Percentiles rank a stretch among this genome's conserved stretches.
Evolutionary conservation across 37 sponge, comb jelly and placozoan species (phyloP).

Genomic region (Oopsacas minuta): DNA sequence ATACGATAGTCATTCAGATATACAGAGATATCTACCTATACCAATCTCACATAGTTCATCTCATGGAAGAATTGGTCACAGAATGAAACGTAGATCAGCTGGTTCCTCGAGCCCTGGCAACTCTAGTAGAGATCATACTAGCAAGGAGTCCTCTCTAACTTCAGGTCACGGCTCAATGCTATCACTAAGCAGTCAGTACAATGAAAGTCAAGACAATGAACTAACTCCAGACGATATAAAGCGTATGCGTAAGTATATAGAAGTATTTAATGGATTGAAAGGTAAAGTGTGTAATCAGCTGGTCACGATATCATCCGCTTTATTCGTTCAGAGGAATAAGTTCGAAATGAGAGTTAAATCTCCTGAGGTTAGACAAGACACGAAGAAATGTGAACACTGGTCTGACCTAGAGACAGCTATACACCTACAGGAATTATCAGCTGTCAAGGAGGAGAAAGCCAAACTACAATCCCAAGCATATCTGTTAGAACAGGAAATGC

Average conservation of each 20-base stretch:
- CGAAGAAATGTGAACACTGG: neutral
- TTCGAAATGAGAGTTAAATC: neutral
- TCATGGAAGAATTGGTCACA: neutral
- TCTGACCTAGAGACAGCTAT: neutral
- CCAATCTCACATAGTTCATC: neutral
- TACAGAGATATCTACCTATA: neutral
- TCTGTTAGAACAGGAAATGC: neutral
- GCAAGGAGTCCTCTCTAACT: neutral
- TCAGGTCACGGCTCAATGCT: slow-evolving; percentile 9
- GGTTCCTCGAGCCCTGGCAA: neutral
- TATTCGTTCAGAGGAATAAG: slow-evolving; percentile 10
- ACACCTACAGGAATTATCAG: neutral
- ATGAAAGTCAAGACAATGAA: neutral
- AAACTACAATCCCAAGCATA: neutral
- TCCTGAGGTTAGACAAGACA: neutral
- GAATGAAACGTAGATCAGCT: neutral
- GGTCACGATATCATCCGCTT: neutral
- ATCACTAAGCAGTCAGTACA: neutral
- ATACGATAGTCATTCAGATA: neutral
- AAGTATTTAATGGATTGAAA: neutral
- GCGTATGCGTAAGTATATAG: neutral
- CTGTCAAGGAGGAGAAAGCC: slow-evolving; percentile 7
- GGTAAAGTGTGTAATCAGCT: neutral
- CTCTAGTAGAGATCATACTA: neutral
- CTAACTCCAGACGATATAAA: neutral